Evolutionary conservation across 2,113 vertebrate species (phyloP), one percentile per base, ranked within the genome.

Genomic region (Vireo altiloquus): DNA sequence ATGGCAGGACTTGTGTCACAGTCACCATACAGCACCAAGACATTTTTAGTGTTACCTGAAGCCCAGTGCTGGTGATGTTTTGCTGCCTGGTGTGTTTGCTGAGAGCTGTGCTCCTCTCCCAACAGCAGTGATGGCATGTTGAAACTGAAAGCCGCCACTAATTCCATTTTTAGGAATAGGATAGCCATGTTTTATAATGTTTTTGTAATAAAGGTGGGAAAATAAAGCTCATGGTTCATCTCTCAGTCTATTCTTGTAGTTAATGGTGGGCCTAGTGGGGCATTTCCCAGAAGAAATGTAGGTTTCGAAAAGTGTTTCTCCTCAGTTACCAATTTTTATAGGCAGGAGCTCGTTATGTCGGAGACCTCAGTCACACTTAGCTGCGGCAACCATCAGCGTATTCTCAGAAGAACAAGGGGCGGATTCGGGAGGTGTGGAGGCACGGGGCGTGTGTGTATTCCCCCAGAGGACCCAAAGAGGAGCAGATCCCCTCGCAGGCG

Each of bases 401-500:
- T 31, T 30, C 6, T n/a, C 19, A 24, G 31, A 19, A 37, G 25
- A 28, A 56, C 18, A 42, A 56, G 5, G 3, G 3, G 13, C 4
- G 8, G 2, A 2, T 5, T 35, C 2, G 3, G 23, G 8, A 25
- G 20, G 59, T 5, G 13, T 1, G 17, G 53, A 22, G 11, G 9
- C 17, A 4, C 11, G 2, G 8, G 0, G 1, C 3, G 2, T 0
- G 2, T 0, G 2, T 14, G 3, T 31, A 1, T 15, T 1, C 8
- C 23, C 3, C 2, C 15, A 8, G 9, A 28, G 5, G 15, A 5
- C 11, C 5, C 17, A 0, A 0, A 1, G 1, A 0, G 0, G 3
- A 8, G 6, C 15, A 2, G 0, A 3, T 23, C 21, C 13, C 40
- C 31, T 24, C 59, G 27, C 3, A 1, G 10, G 10, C 15, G 1